Evolutionary conservation across 2,113 vertebrate genomes (phyloP).

Genomic region (Nanorana parkeri): DNA sequence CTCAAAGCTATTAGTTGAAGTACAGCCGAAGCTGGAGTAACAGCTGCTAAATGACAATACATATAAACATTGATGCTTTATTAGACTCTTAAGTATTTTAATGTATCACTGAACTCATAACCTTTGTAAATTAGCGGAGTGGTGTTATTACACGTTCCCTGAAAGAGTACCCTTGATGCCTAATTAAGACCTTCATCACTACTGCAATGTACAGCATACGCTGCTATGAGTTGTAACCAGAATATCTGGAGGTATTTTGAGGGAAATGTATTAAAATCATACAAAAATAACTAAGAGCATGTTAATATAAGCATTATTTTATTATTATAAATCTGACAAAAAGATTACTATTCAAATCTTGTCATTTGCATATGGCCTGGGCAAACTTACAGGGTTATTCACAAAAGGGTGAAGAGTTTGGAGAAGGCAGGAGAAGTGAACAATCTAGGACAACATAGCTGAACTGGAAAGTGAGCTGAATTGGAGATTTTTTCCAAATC

Average conservation of each 20-base stretch:
- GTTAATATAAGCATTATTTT: not conserved
- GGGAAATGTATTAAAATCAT: not conserved
- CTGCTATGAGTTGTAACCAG: not conserved
- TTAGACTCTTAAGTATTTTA: slow-evolving; percentile 36
- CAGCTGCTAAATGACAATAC: slow-evolving; percentile 24
- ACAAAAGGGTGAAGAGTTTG: no score
- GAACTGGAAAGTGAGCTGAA: no score
- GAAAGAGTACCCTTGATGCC: slow-evolving; percentile 3
- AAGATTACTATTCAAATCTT: not conserved
- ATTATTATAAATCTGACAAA: not conserved
- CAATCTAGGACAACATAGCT: no score
- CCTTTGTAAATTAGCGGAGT: not conserved
- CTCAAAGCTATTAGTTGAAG: not conserved
- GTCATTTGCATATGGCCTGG: no score
- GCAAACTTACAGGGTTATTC: no score
- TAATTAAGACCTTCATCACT: slow-evolving; percentile 11
- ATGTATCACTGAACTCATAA: slow-evolving; percentile 17
- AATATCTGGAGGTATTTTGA: not conserved
- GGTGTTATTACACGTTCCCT: not conserved
- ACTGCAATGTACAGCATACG: not conserved
- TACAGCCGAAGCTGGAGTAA: not conserved
- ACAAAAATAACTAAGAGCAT: not conserved
- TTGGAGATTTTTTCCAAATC: no score
- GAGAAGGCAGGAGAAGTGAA: no score
- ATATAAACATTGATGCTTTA: slow-evolving; percentile 16